Conservation (phyloP, 2,888 invertebrate genomes). For the Synergus gifuensis region DNA sequence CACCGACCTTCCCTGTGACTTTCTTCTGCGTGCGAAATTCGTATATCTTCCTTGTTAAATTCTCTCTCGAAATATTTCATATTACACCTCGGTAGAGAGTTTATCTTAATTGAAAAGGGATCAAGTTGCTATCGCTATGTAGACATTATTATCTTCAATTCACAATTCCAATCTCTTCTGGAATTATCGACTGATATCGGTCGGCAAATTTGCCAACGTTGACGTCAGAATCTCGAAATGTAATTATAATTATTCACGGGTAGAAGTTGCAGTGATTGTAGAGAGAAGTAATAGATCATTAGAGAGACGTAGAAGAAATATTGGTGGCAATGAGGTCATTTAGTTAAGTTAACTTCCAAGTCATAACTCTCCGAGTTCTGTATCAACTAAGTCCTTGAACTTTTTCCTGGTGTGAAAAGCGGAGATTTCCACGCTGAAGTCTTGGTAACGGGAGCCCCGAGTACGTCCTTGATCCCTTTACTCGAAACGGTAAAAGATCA, state of each 20-base stretch:
- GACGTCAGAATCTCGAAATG: background rate
- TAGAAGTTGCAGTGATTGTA: background rate
- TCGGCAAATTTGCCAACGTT: background rate
- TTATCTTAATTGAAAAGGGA: background rate
- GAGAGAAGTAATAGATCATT: background rate
- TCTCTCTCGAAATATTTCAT: constrained; percentile 1
- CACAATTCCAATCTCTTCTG: no score
- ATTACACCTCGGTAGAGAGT: background rate
- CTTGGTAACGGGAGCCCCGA: background rate
- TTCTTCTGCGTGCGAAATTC: background rate
- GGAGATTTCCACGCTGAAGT: background rate
- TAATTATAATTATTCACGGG: background rate
- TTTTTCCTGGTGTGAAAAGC: background rate
- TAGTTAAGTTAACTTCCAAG: background rate
- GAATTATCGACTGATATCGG: no score
- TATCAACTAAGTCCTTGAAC: background rate
- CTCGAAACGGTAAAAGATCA: constrained; percentile 14
- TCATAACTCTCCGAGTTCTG: background rate
- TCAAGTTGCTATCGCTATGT: background rate
- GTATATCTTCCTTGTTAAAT: constrained; percentile 19
- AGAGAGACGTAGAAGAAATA: background rate
- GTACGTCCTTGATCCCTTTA: constrained; percentile 19
- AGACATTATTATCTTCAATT: background rate
- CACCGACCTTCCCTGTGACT: constrained; percentile 1
- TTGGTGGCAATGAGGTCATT: background rate